Conservation (phyloP, 2,797 vertebrate genomes). For the Enteromius fasciolatus region DNA sequence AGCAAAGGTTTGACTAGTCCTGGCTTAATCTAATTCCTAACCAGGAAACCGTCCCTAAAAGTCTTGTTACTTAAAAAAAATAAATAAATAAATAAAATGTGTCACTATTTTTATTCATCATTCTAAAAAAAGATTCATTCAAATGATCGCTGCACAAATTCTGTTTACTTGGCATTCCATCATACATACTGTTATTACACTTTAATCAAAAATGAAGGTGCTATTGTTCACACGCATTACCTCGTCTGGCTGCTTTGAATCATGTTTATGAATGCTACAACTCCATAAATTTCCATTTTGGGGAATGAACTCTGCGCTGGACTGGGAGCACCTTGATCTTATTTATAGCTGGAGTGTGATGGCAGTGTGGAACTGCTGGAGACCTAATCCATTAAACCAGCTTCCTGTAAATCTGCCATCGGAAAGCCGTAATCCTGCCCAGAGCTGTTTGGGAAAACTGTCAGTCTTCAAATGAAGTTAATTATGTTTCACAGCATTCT, state of each 20-base stretch:
- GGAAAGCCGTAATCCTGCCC: slow-evolving; percentile 41
- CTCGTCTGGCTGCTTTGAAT: slow-evolving; percentile 5
- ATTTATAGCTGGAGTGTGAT: slow-evolving; percentile 27
- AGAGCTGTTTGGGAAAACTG: slow-evolving; percentile 39
- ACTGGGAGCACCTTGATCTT: slow-evolving; percentile 23
- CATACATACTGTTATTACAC: not conserved
- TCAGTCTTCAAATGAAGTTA: slow-evolving; percentile 38
- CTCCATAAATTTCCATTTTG: slow-evolving; percentile 1
- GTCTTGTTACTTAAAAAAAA: no score
- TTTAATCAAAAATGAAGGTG: not conserved
- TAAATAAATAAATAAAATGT: not conserved
- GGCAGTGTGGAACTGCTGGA: slow-evolving; percentile 5
- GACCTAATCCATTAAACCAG: slow-evolving; percentile 33
- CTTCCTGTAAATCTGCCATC: slow-evolving; percentile 32
- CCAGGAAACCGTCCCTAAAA: no score
- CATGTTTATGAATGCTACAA: slow-evolving; percentile 14
- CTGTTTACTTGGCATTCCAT: not conserved
- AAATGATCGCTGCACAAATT: not conserved
- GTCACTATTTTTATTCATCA: not conserved
- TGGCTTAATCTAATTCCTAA: no score
- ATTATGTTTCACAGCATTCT: slow-evolving; percentile 42
- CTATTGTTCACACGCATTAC: not conserved
- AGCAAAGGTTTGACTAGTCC: no score
- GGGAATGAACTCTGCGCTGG: not conserved
- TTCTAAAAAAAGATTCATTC: not conserved